phyloP scores from a whole-genome alignment of 1,140 invertebrate genomes.

The Scaptomyza graminum region DNA sequence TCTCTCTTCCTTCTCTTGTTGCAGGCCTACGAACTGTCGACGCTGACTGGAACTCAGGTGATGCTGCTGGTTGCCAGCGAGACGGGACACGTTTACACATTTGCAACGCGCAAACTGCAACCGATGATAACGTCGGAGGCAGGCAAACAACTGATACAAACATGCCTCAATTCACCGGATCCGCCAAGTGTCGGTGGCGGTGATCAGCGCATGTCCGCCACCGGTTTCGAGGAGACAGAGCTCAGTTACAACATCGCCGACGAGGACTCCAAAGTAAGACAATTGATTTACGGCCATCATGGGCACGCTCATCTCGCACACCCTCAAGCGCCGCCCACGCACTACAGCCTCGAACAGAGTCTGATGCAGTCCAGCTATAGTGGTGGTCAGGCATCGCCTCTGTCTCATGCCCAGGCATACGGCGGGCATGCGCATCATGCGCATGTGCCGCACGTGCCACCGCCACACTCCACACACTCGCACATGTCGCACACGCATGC shows the following conservation, averaged over 20 bases:
- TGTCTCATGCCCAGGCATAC: conserved; percentile 82
- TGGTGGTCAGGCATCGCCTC: conserved; percentile 84
- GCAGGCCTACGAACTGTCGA: conserved; percentile 99
- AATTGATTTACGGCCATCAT: conserved; percentile 93
- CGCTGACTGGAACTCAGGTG: conserved; percentile 99
- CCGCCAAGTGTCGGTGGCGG: conserved; percentile 89
- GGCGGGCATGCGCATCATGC: conserved; percentile 78
- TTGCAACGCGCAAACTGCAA: conserved; percentile 99
- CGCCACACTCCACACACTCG: conserved; percentile 81
- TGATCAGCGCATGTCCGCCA: conserved; percentile 98
- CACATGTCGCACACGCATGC: conserved; percentile 83
- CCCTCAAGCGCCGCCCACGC: conserved; percentile 78
- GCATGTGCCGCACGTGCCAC: conserved; percentile 78
- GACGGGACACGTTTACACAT: conserved; percentile 99
- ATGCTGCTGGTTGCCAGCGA: conserved; percentile 98
- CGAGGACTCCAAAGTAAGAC: conserved; percentile 98
- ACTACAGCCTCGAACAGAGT: conserved; percentile 83
- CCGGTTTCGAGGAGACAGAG: conserved; percentile 99
- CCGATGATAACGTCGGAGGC: conserved; percentile 99
- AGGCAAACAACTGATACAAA: conserved; percentile 99
- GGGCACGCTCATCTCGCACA: conserved; percentile 85
- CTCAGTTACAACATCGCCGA: conserved; percentile 97
- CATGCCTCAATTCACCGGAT: conserved; percentile 98
- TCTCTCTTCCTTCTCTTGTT: conserved; percentile 1
- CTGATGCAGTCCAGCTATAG: conserved; percentile 84